Evolutionary conservation across 2,888 invertebrate genomes (phyloP), one percentile per base, ranked within the genome.

Genomic region (Philopedon plagiatum): DNA sequence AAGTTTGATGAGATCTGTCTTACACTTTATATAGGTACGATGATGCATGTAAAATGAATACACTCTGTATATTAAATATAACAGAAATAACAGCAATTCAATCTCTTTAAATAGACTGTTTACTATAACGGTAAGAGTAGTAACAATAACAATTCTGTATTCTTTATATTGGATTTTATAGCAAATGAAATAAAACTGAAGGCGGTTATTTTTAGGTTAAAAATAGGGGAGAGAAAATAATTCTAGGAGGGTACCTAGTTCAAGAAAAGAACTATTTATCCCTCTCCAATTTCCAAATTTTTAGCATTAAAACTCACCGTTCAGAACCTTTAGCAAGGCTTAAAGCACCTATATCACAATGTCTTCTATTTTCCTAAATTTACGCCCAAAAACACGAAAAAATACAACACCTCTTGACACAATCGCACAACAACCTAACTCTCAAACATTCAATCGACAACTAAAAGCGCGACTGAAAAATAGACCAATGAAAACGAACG

Each of bases 341-440:
- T 1, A 21, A 49, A 21, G 11, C 5, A 9, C n/a, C 1, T 9
- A 15, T 13, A 44, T 4, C 1, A 44, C 13, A 26, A 26, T n/a
- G n/a, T 29, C 5, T 3, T 54, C 2, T 26, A 54, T 54, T 54
- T 21, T 29, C 15, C 5, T 1, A 54, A 54, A 54, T 29, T 15
- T 4, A 54, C 62, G 46, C 62, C 29, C 39, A 62, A 62, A 46
- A 62, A 46, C 41, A 62, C 62, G 62, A 44, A 41, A 60, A 60
- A 23, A 60, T 29, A 62, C 29, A 26, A 3, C 32, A 32, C 60
- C 15, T 23, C 23, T 5, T 13, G 11, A 60, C 8, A 1, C 2
- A 13, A 29, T 13, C 29, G 9, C 2, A 41, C n/a, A 34, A 26
- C 44, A 39, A 23, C 41, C 29, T 8, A 29, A 15, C 29, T 1